Percentiles rank a stretch among this genome's conserved stretches.
These are phyloP conservation scores for Amphipoea oculea DNA, from an alignment of 2,888 invertebrate genomes.

Conservation along the genomic window DNA sequence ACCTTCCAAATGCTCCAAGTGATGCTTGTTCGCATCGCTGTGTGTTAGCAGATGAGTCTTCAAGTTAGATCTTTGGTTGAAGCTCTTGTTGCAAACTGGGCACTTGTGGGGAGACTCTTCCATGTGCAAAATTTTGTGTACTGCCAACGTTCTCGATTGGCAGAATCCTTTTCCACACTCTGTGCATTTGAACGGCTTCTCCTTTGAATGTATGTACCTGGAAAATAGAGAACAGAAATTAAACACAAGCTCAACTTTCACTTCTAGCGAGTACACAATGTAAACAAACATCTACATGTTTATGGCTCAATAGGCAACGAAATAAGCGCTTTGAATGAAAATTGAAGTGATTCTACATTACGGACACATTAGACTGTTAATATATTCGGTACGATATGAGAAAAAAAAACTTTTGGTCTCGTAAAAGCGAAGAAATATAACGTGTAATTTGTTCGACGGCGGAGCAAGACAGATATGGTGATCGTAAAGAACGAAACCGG, in stretches of 20 bases:
- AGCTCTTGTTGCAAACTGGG: constrained; percentile 96
- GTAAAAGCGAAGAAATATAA: constrained; percentile 90
- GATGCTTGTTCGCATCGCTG: constrained; percentile 92
- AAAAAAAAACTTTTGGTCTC: constrained; percentile 85
- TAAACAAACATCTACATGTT: constrained; percentile 77
- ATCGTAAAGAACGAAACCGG: constrained; percentile 90
- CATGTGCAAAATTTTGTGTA: constrained; percentile 98
- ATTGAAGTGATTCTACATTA: constrained; percentile 80
- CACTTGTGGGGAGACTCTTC: constrained; percentile 98
- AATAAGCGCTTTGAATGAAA: constrained; percentile 79
- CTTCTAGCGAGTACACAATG: constrained; percentile 73
- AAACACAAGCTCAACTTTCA: constrained; percentile 76
- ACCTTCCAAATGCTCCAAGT: constrained; percentile 87
- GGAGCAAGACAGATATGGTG: constrained; percentile 89
- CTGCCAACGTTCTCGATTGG: constrained; percentile 98
- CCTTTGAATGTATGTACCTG: constrained; percentile 99
- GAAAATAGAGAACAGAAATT: constrained; percentile 82
- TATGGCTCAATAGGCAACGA: constrained; percentile 77
- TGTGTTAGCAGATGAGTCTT: constrained; percentile 97
- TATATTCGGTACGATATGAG: constrained; percentile 80
- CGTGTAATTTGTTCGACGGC: constrained; percentile 89
- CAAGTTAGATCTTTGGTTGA: constrained; percentile 97
- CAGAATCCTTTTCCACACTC: constrained; percentile 99
- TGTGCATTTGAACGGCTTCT: constrained; percentile 99
- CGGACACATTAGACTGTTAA: constrained; percentile 83